A percentile compares a stretch with the other conserved stretches of the same genome.
Conservation (phyloP, 2,888 invertebrate species). For the Watsonalla cultraria region DNA sequence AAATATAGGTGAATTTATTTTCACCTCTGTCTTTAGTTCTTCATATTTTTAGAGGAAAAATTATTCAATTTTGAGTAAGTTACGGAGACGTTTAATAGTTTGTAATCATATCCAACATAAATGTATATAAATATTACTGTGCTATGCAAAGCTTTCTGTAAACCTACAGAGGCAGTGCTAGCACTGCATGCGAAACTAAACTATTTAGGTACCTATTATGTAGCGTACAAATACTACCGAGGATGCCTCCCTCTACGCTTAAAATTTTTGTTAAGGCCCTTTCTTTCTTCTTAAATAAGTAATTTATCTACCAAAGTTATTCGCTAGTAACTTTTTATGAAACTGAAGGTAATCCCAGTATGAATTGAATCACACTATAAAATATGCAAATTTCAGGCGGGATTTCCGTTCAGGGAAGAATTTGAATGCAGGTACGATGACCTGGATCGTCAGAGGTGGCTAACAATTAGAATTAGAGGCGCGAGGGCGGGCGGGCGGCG, state of each 20-base stretch:
- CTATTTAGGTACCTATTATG: neutral
- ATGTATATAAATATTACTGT: too few relatives aligned
- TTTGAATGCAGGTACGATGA: constrained; percentile 68
- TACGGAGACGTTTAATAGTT: too few relatives aligned
- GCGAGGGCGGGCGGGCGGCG: constrained; percentile 31
- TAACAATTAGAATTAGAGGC: constrained; percentile 68
- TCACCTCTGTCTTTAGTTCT: too few relatives aligned
- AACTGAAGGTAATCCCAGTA: constrained; percentile 44
- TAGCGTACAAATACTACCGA: constrained; percentile 14
- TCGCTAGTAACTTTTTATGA: constrained; percentile 58
- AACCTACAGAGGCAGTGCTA: too few relatives aligned
- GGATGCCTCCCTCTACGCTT: constrained; percentile 22
- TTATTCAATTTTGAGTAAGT: too few relatives aligned
- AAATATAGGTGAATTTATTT: too few relatives aligned
- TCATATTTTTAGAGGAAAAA: too few relatives aligned
- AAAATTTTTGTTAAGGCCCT: constrained; percentile 27
- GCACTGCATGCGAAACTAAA: too few relatives aligned
- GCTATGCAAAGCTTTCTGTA: too few relatives aligned
- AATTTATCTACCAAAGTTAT: constrained; percentile 35
- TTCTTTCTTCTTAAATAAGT: constrained; percentile 38
- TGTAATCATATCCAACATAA: too few relatives aligned
- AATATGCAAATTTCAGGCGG: constrained; percentile 58
- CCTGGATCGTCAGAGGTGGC: constrained; percentile 66
- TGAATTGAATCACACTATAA: constrained; percentile 52
- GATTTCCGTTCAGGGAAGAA: constrained; percentile 47